phyloP scores from a whole-genome alignment of 2,888 invertebrate species.

The Drosophila mulleri region DNA sequence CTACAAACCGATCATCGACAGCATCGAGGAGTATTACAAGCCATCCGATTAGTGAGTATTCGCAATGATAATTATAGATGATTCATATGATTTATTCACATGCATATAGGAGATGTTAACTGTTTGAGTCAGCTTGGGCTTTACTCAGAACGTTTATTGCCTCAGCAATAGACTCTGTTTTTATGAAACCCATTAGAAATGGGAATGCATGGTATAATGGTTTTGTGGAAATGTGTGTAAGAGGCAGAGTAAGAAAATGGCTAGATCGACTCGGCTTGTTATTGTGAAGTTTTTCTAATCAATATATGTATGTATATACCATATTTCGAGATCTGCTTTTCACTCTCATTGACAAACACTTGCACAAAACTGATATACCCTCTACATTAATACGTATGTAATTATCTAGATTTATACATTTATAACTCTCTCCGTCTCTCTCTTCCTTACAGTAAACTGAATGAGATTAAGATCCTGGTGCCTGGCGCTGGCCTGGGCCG shows the following conservation, averaged over 20 bases:
- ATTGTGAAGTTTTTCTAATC: too few relatives aligned
- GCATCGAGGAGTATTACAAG: slow-evolving; percentile 91
- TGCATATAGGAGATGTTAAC: not conserved
- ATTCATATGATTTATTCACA: not conserved
- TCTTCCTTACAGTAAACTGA: slow-evolving; percentile 71
- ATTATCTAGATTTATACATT: not conserved
- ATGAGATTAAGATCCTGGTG: slow-evolving; percentile 91
- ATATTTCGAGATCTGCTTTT: not conserved
- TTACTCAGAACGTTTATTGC: not conserved
- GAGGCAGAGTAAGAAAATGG: not conserved
- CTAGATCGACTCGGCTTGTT: not conserved
- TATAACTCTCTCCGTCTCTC: not conserved
- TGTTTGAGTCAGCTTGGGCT: too few relatives aligned
- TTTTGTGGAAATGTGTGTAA: not conserved
- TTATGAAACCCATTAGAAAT: not conserved
- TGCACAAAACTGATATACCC: not conserved
- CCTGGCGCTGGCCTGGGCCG: slow-evolving; percentile 99
- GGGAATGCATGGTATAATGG: not conserved
- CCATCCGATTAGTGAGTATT: slow-evolving; percentile 86
- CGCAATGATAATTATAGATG: not conserved
- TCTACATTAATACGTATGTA: not conserved
- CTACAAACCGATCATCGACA: slow-evolving; percentile 95
- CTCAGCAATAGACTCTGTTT: not conserved
- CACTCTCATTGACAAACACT: not conserved
- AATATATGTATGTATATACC: too few relatives aligned